A percentile compares a stretch with the other conserved stretches of the same genome.
Conservation (phyloP, 1,140 invertebrate genomes). For the Magallana angulata region DNA sequence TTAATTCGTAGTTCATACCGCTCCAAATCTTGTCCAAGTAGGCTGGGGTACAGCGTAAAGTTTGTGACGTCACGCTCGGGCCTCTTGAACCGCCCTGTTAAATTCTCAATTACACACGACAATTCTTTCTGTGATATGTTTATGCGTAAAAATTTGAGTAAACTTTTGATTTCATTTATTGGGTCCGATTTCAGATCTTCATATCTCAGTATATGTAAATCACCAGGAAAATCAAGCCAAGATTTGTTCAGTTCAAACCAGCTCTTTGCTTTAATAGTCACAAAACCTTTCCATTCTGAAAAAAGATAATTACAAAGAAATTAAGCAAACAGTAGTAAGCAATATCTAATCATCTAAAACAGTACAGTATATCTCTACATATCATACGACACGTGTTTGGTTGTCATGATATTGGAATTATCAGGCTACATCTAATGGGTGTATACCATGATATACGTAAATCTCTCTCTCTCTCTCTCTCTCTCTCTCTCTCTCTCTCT, state of each 20-base stretch:
- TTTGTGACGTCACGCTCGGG: neutral
- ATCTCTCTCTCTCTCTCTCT: too few species aligned
- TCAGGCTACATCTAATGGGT: too few species aligned
- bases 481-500: too few species aligned
- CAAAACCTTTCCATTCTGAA: constrained; percentile 5
- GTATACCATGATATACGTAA: too few species aligned
- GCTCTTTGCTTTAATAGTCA: too few species aligned
- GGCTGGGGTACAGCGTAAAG: neutral
- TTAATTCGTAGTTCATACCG: constrained; percentile 22
- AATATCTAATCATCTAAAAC: too few species aligned
- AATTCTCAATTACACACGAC: constrained; percentile 1
- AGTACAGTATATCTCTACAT: too few species aligned
- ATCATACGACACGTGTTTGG: too few species aligned
- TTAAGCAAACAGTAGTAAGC: too few species aligned
- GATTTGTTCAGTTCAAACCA: neutral
- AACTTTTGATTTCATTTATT: constrained; percentile 5
- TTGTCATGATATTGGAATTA: too few species aligned
- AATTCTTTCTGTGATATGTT: constrained; percentile 13
- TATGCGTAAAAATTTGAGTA: constrained; percentile 39
- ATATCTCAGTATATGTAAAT: constrained; percentile 20
- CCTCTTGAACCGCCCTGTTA: neutral
- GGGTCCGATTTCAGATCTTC: neutral
- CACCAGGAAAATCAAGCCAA: constrained; percentile 23
- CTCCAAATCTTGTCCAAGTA: neutral
- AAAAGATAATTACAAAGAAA: neutral